Evolutionary conservation across 1,140 invertebrate genomes (phyloP), one percentile per base, ranked within the genome.

Genomic region (Octopus bimaculoides): DNA sequence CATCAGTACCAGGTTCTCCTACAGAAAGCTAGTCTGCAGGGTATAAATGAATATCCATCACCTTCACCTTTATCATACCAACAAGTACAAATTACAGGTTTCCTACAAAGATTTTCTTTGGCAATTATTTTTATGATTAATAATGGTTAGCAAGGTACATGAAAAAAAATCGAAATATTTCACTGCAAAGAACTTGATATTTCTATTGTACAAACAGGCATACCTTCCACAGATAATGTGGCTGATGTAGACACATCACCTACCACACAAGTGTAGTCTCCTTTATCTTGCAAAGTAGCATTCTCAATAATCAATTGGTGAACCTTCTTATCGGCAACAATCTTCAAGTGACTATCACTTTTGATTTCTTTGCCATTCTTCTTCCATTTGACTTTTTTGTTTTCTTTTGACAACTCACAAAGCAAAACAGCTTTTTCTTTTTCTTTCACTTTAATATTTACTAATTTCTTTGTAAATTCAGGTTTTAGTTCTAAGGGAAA

Each of bases 371-470:
- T 53, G 20, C 83, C 82, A 77, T 87, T 84, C 80, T 89, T 89
- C 55, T 81, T 82, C 89, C 89, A 90, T 54, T 81, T 84, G 73
- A 88, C 87, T 7, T 82, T 83, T 54, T 87, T 85, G 78, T 88
- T 85, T 53, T 86, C 86, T 79, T 86, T 87, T 82, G 87, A 86
- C 3, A 88, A 84, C 77, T 88, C 84, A 83, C 86, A 88, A 74
- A 96, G 92, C 53, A 99, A 91, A 74, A 93, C 92, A 54, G 92
- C 91, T 17, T 91, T 91, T 79, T 93, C 90, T 20, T 93, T 92
- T 84, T 94, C 93, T 80, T 91, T 87, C 0, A 92, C 90, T 20
- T 89, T 90, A 52, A 86, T 88, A 54, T 92, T 89, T 69, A 89
- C 87, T 17, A 92, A 79, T 52, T 87, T 87, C 52, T 84, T 82